A percentile compares a stretch with the other conserved stretches of the same genome.
These are phyloP conservation scores for Mesitornis unicolor DNA, from an alignment of 2,113 vertebrate genomes.

Conservation along the genomic window DNA sequence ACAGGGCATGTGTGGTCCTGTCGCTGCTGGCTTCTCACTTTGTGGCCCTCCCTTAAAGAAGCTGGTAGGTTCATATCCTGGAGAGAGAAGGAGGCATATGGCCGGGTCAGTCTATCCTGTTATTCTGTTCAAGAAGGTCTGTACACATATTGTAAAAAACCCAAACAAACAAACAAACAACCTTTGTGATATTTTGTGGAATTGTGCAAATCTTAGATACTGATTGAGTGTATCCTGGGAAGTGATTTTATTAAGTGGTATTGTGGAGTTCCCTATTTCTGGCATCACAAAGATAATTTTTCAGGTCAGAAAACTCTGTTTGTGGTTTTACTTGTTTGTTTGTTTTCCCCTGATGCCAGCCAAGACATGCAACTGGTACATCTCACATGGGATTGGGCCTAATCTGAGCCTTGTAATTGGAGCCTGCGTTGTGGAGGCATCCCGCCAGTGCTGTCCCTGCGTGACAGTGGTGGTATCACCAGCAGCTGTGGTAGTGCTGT, in stretches of 20 bases:
- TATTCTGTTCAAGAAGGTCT: neutral
- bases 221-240: neutral
- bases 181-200: neutral
- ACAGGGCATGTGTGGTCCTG: neutral
- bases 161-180: too few species aligned
- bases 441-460: neutral
- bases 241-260: neutral
- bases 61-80: neutral
- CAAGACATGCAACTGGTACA: neutral
- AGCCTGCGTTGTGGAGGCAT: neutral
- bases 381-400: neutral
- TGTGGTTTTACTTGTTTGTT: neutral
- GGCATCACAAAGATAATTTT: neutral
- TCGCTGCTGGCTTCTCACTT: neutral
- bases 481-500: neutral
- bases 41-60: neutral
- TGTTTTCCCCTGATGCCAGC: neutral
- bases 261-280: neutral
- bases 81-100: neutral
- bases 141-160: accelerated
- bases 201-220: neutral
- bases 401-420: neutral
- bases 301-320: neutral
- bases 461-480: neutral
- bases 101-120: neutral